These are phyloP conservation scores for Thalassophryne amazonica DNA, from an alignment of 2,797 vertebrate genomes.

Conservation along the genomic window DNA sequence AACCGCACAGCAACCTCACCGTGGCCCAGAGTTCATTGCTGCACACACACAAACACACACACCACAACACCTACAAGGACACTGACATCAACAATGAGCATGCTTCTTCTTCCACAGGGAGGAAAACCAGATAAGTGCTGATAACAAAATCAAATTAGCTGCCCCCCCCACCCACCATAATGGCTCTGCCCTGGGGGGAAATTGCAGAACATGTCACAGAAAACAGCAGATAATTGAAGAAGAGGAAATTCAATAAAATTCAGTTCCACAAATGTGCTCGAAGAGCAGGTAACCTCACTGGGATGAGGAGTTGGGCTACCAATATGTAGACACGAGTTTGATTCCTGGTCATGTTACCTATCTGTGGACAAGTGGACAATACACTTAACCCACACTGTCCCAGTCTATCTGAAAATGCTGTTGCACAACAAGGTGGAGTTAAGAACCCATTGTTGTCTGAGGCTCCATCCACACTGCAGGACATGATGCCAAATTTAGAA, in stretches of 20 bases:
- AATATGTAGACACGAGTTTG: too few relatives aligned
- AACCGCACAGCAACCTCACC: slow-evolving; percentile 31
- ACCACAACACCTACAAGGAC: slow-evolving; percentile 31
- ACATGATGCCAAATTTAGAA: too few relatives aligned
- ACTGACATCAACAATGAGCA: slow-evolving; percentile 36
- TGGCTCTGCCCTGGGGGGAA: slow-evolving; percentile 44
- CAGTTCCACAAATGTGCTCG: not conserved
- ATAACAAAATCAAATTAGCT: slow-evolving; percentile 66
- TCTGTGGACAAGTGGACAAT: too few relatives aligned
- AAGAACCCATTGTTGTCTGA: too few relatives aligned
- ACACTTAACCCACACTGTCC: too few relatives aligned
- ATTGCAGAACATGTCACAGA: slow-evolving; percentile 26
- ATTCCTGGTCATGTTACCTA: too few relatives aligned
- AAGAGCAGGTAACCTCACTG: slow-evolving; percentile 2
- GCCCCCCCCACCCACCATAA: slow-evolving; percentile 56
- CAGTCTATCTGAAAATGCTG: too few relatives aligned
- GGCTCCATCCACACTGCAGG: too few relatives aligned
- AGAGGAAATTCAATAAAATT: slow-evolving; percentile 32
- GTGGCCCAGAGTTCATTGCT: slow-evolving; percentile 46
- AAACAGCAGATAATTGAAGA: slow-evolving; percentile 40
- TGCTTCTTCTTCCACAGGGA: slow-evolving; percentile 36
- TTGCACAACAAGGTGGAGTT: too few relatives aligned
- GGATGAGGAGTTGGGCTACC: too few relatives aligned
- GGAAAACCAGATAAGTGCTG: slow-evolving; percentile 57
- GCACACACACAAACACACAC: slow-evolving; percentile 41